Percentiles rank a stretch among this genome's conserved stretches.
Evolutionary conservation across 2,888 invertebrate genomes (phyloP).

Genomic region (Agriotes lineatus): DNA sequence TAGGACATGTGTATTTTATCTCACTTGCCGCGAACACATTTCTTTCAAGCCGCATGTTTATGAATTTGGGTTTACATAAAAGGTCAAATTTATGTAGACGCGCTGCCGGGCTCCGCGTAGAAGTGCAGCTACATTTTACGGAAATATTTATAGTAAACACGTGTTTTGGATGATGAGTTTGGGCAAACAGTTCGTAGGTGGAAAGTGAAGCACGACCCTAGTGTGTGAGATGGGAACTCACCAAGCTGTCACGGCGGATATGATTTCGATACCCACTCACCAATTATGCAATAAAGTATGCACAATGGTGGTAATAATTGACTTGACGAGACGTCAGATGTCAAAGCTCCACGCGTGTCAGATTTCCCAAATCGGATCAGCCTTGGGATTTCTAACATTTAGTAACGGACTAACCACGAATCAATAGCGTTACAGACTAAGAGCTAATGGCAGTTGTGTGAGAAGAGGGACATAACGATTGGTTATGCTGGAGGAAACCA

Average conservation of each 20-base stretch:
- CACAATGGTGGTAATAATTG: conserved; percentile 15
- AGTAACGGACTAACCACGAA: background rate
- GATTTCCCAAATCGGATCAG: background rate
- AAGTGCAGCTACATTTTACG: conserved; percentile 5
- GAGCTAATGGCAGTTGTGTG: no score
- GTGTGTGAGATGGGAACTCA: no score
- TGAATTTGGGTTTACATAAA: conserved; percentile 27
- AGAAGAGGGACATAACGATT: no score
- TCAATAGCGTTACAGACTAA: background rate
- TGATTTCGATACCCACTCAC: conserved; percentile 5
- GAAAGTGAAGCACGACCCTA: no score
- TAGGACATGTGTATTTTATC: conserved; percentile 26
- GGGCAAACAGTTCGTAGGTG: no score
- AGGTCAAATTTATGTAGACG: conserved; percentile 28
- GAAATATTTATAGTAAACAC: conserved; percentile 22
- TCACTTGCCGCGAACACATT: conserved; percentile 8
- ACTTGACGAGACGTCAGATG: conserved; percentile 13
- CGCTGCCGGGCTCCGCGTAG: conserved; percentile 5
- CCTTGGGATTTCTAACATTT: conserved; percentile 12
- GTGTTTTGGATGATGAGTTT: conserved; percentile 13
- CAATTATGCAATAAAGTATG: conserved; percentile 18
- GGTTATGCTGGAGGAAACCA: no score
- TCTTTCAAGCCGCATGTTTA: conserved; percentile 27
- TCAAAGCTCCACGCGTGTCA: conserved; percentile 3
- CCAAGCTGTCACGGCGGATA: background rate